Evolutionary conservation across 2,113 vertebrate genomes (phyloP), one percentile per base, ranked within the genome.

Genomic region (Sterna hirundo): DNA sequence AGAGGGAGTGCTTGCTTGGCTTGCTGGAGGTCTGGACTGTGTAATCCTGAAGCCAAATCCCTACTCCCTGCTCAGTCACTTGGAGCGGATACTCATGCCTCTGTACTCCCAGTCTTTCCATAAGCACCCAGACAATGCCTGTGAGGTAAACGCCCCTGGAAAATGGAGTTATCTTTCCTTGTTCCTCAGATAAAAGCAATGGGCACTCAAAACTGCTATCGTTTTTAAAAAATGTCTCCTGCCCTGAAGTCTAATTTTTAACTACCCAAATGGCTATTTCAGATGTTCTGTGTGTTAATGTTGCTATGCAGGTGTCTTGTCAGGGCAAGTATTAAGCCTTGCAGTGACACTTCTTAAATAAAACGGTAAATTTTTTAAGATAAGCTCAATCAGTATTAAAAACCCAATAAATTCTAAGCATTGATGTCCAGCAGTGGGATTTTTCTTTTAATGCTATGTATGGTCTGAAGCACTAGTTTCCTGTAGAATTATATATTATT

Each of bases 1-100:
- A 85, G 81, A 61, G 82, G 57, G 70, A 94, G 91, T 54, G 61
- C 77, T 82, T 79, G 30, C 55, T 17, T 36, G 78, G 38, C 83
- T 71, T 68, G 71, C 71, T 77, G 70, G 57, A 69, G 78, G 49
- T 80, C 96, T 94, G 94, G 81, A 49, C 75, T 93, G 54, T 90
- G 84, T 80, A 88, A 96, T 6, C 6, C 49, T n/a, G 62, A 13
- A 69, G 46, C 30, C 11, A 11, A 85, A 94, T n/a, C n/a, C 21
- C 11, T 49, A n/a, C 57, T 93, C 57, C 23, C 65, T 40, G 0
- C 47, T 49, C 20, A 7, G 65, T 19, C 47, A 5, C 11, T 38
- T 20, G 47, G 27, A 93, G 36, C 1, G 0, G 62, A 38, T 5
- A 1, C 51, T 81, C 69, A 9, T 68, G 27, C 58, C 18, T 83